phyloP scores from a whole-genome alignment of 1,140 invertebrate species.

The Ooceraea biroi region DNA sequence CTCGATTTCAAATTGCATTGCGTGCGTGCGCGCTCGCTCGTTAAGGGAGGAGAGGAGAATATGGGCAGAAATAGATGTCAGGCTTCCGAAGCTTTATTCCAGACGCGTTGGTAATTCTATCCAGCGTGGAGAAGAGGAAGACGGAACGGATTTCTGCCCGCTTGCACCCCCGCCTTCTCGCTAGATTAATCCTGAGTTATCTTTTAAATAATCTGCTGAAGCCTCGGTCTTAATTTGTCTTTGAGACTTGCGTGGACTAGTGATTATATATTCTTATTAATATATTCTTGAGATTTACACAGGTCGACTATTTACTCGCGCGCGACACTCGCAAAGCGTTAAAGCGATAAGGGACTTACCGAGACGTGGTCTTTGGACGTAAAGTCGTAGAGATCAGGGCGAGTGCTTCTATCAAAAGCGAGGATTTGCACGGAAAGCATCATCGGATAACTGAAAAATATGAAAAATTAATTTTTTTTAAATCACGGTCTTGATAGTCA shows the following conservation, averaged over 20 bases:
- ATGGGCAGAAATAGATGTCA: neutral
- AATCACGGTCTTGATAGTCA: too few species aligned
- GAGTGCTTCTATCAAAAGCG: too few species aligned
- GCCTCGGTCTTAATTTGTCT: neutral
- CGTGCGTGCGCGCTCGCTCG: too few species aligned
- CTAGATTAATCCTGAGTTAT: constrained; percentile 12
- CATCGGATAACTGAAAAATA: too few species aligned
- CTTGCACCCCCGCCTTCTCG: too few species aligned
- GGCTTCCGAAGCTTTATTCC: neutral
- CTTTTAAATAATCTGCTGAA: neutral
- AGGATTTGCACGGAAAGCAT: too few species aligned
- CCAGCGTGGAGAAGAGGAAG: neutral
- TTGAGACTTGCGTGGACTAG: neutral
- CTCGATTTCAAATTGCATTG: constrained; percentile 37
- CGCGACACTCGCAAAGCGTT: too few species aligned
- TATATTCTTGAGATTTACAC: constrained; percentile 11
- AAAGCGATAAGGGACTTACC: too few species aligned
- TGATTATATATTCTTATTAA: constrained; percentile 5
- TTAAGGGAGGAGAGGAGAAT: neutral
- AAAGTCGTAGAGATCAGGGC: too few species aligned
- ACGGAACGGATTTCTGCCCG: neutral
- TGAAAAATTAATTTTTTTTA: too few species aligned
- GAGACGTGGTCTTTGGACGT: too few species aligned
- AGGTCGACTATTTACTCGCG: neutral
- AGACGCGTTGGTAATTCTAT: neutral